Conservation (phyloP, 2,797 vertebrate genomes). For the Enteromius mattozi region DNA sequence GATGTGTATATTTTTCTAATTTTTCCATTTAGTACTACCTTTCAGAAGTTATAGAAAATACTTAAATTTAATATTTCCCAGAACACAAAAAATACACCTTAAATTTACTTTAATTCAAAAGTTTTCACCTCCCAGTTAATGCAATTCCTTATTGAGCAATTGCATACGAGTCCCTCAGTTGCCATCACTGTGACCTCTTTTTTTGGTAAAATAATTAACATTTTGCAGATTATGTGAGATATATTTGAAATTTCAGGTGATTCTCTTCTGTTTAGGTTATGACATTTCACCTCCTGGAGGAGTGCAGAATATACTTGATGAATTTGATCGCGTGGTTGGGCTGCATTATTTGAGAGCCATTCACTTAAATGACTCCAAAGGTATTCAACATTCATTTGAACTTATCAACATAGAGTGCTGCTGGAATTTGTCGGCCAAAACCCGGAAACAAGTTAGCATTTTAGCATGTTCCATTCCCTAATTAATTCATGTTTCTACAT, state of each 20-base stretch:
- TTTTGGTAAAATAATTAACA: not conserved
- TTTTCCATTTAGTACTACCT: not conserved
- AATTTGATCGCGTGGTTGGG: conserved; percentile 80
- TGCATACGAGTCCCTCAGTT: not conserved
- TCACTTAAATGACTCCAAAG: conserved; percentile 86
- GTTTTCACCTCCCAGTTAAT: not conserved
- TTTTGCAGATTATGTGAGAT: not conserved
- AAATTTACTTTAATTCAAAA: not conserved
- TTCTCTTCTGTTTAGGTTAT: conserved; percentile 69
- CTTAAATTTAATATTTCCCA: not conserved
- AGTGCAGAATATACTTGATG: conserved; percentile 75
- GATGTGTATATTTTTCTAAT: not conserved
- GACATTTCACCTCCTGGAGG: conserved; percentile 77
- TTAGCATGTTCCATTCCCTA: not conserved
- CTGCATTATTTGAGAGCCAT: conserved; percentile 78
- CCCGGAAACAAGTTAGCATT: not conserved
- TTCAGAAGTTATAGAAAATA: not conserved
- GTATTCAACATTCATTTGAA: conserved; percentile 57
- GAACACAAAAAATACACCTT: not conserved
- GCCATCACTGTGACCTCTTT: not conserved
- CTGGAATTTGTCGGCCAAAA: not conserved
- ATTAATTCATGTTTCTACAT: not conserved
- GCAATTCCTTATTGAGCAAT: not conserved
- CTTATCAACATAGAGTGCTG: not conserved
- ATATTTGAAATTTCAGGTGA: not conserved